These are phyloP conservation scores for Neoarius graeffei DNA, from an alignment of 2,113 vertebrate genomes.

Conservation along the genomic window DNA sequence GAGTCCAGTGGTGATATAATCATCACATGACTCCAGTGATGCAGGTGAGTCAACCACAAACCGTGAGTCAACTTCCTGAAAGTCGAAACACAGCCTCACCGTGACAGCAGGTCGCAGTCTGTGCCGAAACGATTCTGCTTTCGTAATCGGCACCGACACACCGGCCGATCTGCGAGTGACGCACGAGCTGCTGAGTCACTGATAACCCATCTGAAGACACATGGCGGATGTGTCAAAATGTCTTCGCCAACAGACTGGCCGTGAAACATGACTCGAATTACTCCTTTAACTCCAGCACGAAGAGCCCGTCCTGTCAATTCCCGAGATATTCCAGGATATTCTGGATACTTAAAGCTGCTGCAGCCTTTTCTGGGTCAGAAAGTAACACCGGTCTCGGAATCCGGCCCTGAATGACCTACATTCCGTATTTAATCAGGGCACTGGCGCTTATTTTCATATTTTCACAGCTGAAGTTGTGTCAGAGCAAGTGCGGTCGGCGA, in stretches of 20 bases:
- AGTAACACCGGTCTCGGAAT: background rate
- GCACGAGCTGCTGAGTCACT: slow-evolving; percentile 5
- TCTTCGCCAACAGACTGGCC: background rate
- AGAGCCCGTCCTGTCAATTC: background rate
- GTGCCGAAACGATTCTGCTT: background rate
- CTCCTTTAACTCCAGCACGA: background rate
- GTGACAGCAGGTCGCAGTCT: background rate
- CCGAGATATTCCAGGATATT: background rate
- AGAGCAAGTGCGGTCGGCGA: background rate
- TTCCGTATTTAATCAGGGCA: background rate
- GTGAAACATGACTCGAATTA: background rate
- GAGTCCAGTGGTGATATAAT: background rate
- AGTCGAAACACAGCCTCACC: background rate
- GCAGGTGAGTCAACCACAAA: background rate
- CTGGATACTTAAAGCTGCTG: background rate
- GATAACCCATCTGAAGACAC: background rate
- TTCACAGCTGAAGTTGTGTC: background rate
- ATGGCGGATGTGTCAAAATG: no score
- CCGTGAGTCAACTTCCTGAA: background rate
- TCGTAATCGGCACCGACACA: background rate
- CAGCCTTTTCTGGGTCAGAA: background rate
- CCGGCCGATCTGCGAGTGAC: background rate
- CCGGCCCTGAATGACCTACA: background rate
- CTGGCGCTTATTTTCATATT: background rate
- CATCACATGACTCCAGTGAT: background rate